Conservation (phyloP, 2,888 invertebrate genomes). For the Rhimphoctona megacephalus region DNA sequence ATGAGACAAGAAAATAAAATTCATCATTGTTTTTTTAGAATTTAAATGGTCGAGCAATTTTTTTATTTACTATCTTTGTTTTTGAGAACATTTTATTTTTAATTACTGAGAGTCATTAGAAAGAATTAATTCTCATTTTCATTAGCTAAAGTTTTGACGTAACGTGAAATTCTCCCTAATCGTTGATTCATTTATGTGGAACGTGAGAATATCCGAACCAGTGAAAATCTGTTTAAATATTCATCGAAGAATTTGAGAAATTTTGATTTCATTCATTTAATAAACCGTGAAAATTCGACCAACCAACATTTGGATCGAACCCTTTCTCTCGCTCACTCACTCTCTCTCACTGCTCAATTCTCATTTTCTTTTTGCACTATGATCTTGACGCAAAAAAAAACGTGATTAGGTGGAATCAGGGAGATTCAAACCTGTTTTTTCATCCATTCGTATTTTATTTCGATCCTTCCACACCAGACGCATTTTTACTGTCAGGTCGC, state of each 20-base stretch:
- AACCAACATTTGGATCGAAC: not conserved
- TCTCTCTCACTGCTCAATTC: conserved; percentile 13
- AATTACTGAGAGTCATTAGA: not conserved
- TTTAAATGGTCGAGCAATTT: not conserved
- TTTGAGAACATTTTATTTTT: conserved; percentile 4
- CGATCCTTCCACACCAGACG: conserved; percentile 48
- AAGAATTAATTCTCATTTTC: not conserved
- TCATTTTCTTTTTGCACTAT: conserved; percentile 37
- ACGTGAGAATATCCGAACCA: not conserved
- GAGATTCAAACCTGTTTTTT: conserved; percentile 56
- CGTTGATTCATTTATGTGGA: conserved; percentile 9
- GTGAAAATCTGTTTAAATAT: conserved; percentile 7
- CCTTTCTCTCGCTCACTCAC: not conserved
- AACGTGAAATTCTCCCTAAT: not conserved
- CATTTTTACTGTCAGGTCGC: conserved; percentile 24
- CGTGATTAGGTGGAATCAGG: conserved; percentile 46
- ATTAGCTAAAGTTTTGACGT: not conserved
- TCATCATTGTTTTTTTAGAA: not conserved
- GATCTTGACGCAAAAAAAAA: conserved; percentile 54
- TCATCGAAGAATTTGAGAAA: conserved; percentile 7
- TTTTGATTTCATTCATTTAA: not conserved
- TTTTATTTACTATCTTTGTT: not conserved
- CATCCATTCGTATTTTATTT: conserved; percentile 50
- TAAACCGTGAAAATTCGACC: not conserved
- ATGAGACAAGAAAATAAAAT: not conserved